Evolutionary conservation across 1,140 invertebrate genomes (phyloP).

Genomic region (Cardiocondyla obscurior): DNA sequence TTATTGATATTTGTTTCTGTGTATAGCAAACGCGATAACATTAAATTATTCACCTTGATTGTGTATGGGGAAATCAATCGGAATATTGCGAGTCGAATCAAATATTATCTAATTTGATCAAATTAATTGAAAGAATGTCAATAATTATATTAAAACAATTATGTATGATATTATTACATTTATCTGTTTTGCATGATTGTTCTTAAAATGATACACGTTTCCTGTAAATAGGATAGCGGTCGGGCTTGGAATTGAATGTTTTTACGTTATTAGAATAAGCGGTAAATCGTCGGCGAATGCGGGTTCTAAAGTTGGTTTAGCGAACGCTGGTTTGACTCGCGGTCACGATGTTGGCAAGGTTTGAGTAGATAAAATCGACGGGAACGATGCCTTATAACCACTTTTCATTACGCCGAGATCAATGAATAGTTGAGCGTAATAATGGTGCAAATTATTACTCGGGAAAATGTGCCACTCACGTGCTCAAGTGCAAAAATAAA

Average conservation of each 20-base stretch:
- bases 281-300: not conserved
- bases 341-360: not conserved
- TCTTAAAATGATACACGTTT: not conserved
- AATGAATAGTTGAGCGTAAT: conserved; percentile 9
- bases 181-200: not conserved
- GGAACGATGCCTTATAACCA: not conserved
- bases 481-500: not conserved
- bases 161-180: not conserved
- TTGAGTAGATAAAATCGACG: conserved; percentile 29
- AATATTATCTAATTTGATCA: conserved; percentile 7
- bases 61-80: not conserved
- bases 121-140: not conserved
- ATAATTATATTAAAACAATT: not conserved
- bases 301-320: conserved; percentile 15
- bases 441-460: conserved; percentile 24
- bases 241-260: not conserved
- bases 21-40: not conserved
- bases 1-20: not conserved
- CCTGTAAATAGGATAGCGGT: not conserved
- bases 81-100: not conserved
- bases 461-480: conserved; percentile 18
- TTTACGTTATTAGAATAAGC: conserved; percentile 9
- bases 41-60: not conserved
- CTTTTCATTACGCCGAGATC: conserved; percentile 6
- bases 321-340: not conserved